Evolutionary conservation across 2,888 invertebrate species (phyloP), one percentile per base, ranked within the genome.

Genomic region (Amiota mariae): DNA sequence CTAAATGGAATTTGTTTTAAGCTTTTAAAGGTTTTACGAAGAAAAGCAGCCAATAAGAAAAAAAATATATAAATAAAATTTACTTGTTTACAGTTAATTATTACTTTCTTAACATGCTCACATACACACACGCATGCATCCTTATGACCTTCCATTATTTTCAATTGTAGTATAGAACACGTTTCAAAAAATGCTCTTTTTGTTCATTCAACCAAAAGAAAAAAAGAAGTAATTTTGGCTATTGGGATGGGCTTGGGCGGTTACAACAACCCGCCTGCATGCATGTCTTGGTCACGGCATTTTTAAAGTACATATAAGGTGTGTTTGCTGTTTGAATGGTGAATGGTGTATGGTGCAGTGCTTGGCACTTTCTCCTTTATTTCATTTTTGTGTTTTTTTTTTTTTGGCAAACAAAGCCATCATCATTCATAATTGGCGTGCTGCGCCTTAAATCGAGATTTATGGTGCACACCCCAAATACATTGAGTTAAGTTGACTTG

Each of bases 391-490:
- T n/a, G n/a, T n/a, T 24, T 24, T 24, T 24, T 2, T 24, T 24
- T 24, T 24, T 20, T 9, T 36, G 63, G 36, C 59, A 0, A 36
- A n/a, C n/a, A 63, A 59, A 76, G 78, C 72, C 82, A 84, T 82
- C 82, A 84, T 82, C 82, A 83, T 78, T 85, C 80, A 76, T 79
- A 83, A 83, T 80, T 85, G 85, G 79, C 79, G 75, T 74, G 79
- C 86, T 82, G 82, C 86, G 79, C 86, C 86, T 79, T 76, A 77
- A 73, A 66, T 75, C 74, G 76, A 75, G 78, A 77, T 81, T 84
- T 78, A 76, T 79, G 76, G 72, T 75, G 73, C 73, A 51, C 51
- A 68, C 51, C 67, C 20, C 24, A 47, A 12, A 46, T 46, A 46
- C 46, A 47, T 9, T 51, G 15, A 12, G 15, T 24, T 46, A 47